These are phyloP conservation scores for Drosophila lowei DNA, from an alignment of 1,140 invertebrate species.

Conservation along the genomic window DNA sequence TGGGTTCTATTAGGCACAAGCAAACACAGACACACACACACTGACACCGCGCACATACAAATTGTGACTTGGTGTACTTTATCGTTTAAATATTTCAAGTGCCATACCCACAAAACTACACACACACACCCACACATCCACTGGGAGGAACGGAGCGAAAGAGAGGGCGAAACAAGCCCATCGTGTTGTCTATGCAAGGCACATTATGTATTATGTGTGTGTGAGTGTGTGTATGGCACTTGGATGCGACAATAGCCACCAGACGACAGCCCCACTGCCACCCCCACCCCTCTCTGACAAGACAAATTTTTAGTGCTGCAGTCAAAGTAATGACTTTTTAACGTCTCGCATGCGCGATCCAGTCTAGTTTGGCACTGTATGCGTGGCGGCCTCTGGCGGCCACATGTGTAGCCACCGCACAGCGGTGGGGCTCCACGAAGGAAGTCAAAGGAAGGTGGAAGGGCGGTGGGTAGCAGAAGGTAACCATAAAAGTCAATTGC, in stretches of 20 bases:
- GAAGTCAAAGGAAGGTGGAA: not conserved
- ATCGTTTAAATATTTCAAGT: slow-evolving; percentile 78
- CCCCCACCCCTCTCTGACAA: slow-evolving; percentile 24
- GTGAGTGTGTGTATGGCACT: slow-evolving; percentile 39
- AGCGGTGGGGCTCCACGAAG: not conserved
- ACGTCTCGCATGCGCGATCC: slow-evolving; percentile 50
- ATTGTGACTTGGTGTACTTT: slow-evolving; percentile 46
- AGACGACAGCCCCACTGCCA: slow-evolving; percentile 9
- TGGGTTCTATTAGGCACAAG: slow-evolving; percentile 72
- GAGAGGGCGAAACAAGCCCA: slow-evolving; percentile 19
- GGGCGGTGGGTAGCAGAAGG: not conserved
- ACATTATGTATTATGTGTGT: slow-evolving; percentile 36
- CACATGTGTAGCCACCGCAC: slow-evolving; percentile 14
- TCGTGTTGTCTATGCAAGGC: slow-evolving; percentile 57
- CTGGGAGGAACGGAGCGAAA: not conserved
- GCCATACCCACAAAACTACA: slow-evolving; percentile 14
- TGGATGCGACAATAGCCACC: slow-evolving; percentile 65
- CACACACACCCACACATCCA: slow-evolving; percentile 12
- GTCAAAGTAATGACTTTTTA: slow-evolving; percentile 65
- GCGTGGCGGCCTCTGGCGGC: slow-evolving; percentile 46
- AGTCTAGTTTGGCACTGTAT: slow-evolving; percentile 7
- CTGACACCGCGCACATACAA: slow-evolving; percentile 7
- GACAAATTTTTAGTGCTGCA: slow-evolving; percentile 67
- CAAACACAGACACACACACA: slow-evolving; percentile 11
- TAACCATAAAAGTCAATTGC: slow-evolving; percentile 67